phyloP scores from a whole-genome alignment of 2,888 invertebrate species.

The Sarcophaga caerulescens region DNA sequence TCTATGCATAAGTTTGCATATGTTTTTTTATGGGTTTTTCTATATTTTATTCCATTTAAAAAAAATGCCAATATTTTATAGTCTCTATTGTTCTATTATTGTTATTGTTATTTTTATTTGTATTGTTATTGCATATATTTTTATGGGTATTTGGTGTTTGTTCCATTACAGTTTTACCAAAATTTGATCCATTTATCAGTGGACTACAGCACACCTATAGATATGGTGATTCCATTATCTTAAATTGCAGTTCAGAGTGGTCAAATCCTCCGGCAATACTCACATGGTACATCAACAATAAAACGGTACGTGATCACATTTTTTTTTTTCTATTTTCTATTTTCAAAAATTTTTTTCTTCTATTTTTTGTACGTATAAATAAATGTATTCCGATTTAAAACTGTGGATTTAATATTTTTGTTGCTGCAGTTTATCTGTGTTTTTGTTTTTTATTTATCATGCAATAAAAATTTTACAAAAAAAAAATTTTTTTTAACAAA shows the following conservation, averaged over 20 bases:
- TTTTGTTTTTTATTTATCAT: too few relatives aligned
- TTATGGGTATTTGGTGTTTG: conserved; percentile 31
- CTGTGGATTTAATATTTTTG: too few relatives aligned
- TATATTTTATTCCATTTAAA: too few relatives aligned
- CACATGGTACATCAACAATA: conserved; percentile 81
- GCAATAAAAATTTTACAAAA: too few relatives aligned
- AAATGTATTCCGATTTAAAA: too few relatives aligned
- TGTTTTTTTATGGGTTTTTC: too few relatives aligned
- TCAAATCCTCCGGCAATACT: conserved; percentile 80
- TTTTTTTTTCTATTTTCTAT: neutral
- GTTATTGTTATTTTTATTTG: neutral
- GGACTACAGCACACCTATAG: conserved; percentile 78
- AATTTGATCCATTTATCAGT: conserved; percentile 79
- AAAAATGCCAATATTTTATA: too few relatives aligned
- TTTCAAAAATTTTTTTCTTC: too few relatives aligned
- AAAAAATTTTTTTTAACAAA: too few relatives aligned
- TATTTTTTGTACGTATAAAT: neutral
- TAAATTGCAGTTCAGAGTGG: conserved; percentile 81
- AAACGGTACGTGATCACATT: conserved; percentile 77
- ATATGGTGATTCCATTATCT: conserved; percentile 79
- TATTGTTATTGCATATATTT: neutral
- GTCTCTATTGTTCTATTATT: too few relatives aligned
- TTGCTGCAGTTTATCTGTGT: too few relatives aligned
- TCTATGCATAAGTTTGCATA: too few relatives aligned
- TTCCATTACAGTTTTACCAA: conserved; percentile 78